Conservation (phyloP, 2,113 vertebrate genomes). For the Colistium nudipinnis region DNA sequence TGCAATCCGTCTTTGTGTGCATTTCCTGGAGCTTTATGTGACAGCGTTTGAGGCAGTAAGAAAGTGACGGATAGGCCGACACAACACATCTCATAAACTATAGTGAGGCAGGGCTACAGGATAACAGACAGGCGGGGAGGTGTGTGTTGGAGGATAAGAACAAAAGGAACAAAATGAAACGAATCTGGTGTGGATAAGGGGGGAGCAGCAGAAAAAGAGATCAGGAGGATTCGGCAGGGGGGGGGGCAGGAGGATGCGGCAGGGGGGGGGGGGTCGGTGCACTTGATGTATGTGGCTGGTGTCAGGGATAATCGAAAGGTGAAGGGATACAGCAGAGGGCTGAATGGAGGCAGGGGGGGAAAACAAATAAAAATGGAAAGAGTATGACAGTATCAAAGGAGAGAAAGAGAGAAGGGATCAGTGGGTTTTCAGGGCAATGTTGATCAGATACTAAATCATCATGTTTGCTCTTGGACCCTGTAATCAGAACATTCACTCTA, state of each 20-base stretch:
- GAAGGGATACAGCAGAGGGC: constrained; percentile 47
- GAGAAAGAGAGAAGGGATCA: background rate
- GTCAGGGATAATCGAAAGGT: constrained; percentile 67
- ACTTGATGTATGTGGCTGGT: constrained; percentile 63
- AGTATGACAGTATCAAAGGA: constrained; percentile 1
- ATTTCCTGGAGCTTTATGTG: background rate
- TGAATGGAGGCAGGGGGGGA: background rate
- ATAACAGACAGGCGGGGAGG: constrained; percentile 12
- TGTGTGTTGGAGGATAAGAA: constrained; percentile 46
- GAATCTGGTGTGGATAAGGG: constrained; percentile 31
- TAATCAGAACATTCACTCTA: constrained; percentile 12
- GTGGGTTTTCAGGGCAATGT: background rate
- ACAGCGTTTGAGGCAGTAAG: background rate
- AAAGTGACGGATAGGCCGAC: background rate
- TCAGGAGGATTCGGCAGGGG: constrained; percentile 11
- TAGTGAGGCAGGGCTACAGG: constrained; percentile 10
- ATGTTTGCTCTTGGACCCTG: background rate
- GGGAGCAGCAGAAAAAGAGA: constrained; percentile 35
- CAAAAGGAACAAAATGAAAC: constrained; percentile 49
- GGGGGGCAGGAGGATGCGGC: background rate
- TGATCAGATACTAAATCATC: constrained; percentile 11
- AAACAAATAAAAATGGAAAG: constrained; percentile 17
- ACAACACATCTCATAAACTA: constrained; percentile 1
- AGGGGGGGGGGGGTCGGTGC: constrained; percentile 16
- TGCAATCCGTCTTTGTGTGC: constrained; percentile 1